These are phyloP conservation scores for Macrostomum lignano DNA, from an alignment of 1,140 invertebrate species.

Conservation along the genomic window DNA sequence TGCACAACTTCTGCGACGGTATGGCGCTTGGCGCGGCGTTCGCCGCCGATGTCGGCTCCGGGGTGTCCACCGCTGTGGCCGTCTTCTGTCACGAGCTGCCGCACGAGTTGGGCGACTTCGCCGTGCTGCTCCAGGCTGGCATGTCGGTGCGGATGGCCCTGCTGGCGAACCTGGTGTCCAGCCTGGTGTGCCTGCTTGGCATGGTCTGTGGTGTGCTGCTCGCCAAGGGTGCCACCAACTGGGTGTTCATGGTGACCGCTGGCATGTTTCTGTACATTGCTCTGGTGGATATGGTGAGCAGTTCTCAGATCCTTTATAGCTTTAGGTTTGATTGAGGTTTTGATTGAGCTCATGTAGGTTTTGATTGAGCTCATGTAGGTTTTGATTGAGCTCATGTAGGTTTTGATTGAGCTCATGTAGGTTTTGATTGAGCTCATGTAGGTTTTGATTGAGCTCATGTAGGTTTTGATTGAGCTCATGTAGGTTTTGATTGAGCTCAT, in stretches of 20 bases:
- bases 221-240: not conserved
- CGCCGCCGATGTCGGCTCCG: slow-evolving; percentile 7
- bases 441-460: too few species aligned
- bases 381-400: too few species aligned
- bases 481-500: too few species aligned
- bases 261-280: slow-evolving; percentile 9
- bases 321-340: too few species aligned
- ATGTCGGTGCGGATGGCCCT: slow-evolving; percentile 53
- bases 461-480: too few species aligned
- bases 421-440: too few species aligned
- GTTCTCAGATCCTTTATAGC: too few species aligned
- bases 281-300: slow-evolving; percentile 8
- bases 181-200: slow-evolving; percentile 51
- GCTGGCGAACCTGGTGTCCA: slow-evolving; percentile 60
- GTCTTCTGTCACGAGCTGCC: slow-evolving; percentile 15
- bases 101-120: slow-evolving; percentile 40
- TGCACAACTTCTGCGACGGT: slow-evolving; percentile 19
- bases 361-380: too few species aligned
- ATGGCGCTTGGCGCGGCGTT: slow-evolving; percentile 13
- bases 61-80: slow-evolving; percentile 12
- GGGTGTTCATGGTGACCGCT: slow-evolving; percentile 3
- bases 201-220: slow-evolving; percentile 4
- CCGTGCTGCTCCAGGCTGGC: slow-evolving; percentile 62
- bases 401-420: too few species aligned
- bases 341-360: too few species aligned